Percentiles rank a stretch among this genome's conserved stretches.
These are phyloP conservation scores for Nycticorax nycticorax DNA, from an alignment of 2,113 vertebrate species.

Conservation along the genomic window DNA sequence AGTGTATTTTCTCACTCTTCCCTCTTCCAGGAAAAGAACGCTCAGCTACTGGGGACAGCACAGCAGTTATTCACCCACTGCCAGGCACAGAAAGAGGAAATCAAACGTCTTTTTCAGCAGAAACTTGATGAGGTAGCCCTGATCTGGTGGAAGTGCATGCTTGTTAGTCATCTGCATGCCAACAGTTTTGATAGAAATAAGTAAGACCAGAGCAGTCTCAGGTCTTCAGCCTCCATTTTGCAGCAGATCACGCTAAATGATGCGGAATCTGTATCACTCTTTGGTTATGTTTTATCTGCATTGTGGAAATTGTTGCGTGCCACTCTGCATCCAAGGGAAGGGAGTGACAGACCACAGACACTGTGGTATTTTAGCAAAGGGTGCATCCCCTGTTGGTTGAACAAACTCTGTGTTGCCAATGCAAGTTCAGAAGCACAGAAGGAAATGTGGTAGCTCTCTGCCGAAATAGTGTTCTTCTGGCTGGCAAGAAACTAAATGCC, in stretches of 20 bases:
- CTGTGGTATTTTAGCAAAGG: background rate
- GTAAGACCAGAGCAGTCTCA: background rate
- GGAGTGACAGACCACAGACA: background rate
- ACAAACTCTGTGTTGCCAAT: background rate
- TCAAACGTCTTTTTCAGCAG: constrained; percentile 91
- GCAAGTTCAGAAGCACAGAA: background rate
- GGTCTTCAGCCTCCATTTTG: background rate
- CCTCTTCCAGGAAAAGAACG: constrained; percentile 85
- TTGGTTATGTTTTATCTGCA: background rate
- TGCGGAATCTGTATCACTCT: background rate
- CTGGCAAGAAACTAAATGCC: background rate
- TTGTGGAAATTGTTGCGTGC: background rate
- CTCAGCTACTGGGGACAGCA: constrained; percentile 86
- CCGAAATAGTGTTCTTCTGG: background rate
- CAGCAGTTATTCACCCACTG: constrained; percentile 91
- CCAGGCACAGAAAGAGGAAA: constrained; percentile 92
- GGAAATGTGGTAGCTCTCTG: background rate
- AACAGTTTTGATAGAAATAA: background rate
- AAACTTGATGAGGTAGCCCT: constrained; percentile 91
- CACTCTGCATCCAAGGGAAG: background rate
- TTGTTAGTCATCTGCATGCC: background rate
- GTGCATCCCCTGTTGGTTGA: background rate
- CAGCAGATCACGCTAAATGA: background rate
- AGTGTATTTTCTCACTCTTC: background rate
- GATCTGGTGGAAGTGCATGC: background rate